Evolutionary conservation across 1,140 invertebrate genomes (phyloP).

Genomic region (Heliconius melpomene): DNA sequence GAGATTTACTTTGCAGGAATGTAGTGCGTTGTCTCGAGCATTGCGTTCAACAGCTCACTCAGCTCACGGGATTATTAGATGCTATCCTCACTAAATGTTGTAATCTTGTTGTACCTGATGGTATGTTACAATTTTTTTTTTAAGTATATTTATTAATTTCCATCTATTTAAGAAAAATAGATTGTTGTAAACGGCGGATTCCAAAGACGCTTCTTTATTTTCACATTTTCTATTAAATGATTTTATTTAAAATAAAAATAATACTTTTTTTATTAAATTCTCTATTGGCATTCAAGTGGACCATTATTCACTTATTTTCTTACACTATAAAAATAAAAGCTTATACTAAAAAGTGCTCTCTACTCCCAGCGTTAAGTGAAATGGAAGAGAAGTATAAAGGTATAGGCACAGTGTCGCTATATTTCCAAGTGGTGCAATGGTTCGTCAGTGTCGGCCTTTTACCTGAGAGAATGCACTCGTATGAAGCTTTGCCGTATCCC

Average conservation of each 20-base stretch:
- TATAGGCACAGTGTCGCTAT: slow-evolving; percentile 85
- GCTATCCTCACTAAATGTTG: slow-evolving; percentile 73
- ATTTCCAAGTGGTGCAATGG: slow-evolving; percentile 92
- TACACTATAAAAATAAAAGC: too few relatives aligned
- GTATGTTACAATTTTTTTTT: slow-evolving; percentile 49
- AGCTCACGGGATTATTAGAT: slow-evolving; percentile 66
- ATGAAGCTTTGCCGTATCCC: slow-evolving; percentile 82
- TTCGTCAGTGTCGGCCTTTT: slow-evolving; percentile 88
- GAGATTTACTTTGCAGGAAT: slow-evolving; percentile 51
- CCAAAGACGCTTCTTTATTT: too few relatives aligned
- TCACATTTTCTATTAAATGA: too few relatives aligned
- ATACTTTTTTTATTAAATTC: too few relatives aligned
- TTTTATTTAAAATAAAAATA: too few relatives aligned
- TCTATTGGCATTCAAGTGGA: too few relatives aligned
- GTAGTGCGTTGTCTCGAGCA: slow-evolving; percentile 69
- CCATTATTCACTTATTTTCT: too few relatives aligned
- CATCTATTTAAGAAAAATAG: too few relatives aligned
- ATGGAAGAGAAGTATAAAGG: slow-evolving; percentile 83
- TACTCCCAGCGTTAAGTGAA: slow-evolving; percentile 78
- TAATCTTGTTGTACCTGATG: slow-evolving; percentile 70
- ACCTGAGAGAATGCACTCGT: slow-evolving; percentile 83
- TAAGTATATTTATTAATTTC: too few relatives aligned
- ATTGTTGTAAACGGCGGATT: too few relatives aligned
- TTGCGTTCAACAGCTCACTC: slow-evolving; percentile 73
- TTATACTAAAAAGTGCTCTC: too few relatives aligned